Evolutionary conservation across 2,888 invertebrate species (phyloP), one percentile per base, ranked within the genome.

Genomic region (Watsonalla cultraria): DNA sequence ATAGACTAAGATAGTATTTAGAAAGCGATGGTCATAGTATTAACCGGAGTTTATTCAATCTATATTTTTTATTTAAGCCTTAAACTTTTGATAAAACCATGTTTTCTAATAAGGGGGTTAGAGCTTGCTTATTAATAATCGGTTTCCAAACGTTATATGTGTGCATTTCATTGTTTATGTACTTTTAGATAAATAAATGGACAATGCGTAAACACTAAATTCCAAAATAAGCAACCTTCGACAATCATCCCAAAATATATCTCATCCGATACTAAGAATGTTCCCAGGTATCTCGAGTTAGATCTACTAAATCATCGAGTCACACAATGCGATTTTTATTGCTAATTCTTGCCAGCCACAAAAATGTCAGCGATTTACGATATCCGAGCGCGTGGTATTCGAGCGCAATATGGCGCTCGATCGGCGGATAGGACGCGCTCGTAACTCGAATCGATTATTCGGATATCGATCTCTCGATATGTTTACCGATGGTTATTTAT

Each of bases 321-420:
- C 49, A 37, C 37, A 37, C 39, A 15, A 49, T 49, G 37, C 37
- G 14, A 37, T 37, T 65, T 72, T 77, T 77, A 71, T 72, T 64
- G 69, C 70, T 71, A 71, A 74, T 73, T 65, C 74, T 69, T 70
- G 62, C 68, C 66, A 65, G 63, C 66, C 72, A 75, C 78, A 80
- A 81, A 81, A 81, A 81, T 80, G 78, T 74, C 59, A 55, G 62
- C 77, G 78, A 80, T 81, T 76, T 78, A 79, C 78, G 80, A 79
- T 80, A 76, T 74, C 74, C 64, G 55, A 60, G 64, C 62, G 62
- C 66, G 64, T 59, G 69, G 60, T 61, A 68, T 66, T 55, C 64
- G 59, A 35, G 64, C 66, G 66, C 65, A 62, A 67, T 70, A 73
- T 70, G 70, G 67, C 68, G 65, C 61, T 62, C 73, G 73, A 74